Evolutionary conservation across 2,797 vertebrate genomes (phyloP).

Genomic region (Propithecus deckenii): DNA sequence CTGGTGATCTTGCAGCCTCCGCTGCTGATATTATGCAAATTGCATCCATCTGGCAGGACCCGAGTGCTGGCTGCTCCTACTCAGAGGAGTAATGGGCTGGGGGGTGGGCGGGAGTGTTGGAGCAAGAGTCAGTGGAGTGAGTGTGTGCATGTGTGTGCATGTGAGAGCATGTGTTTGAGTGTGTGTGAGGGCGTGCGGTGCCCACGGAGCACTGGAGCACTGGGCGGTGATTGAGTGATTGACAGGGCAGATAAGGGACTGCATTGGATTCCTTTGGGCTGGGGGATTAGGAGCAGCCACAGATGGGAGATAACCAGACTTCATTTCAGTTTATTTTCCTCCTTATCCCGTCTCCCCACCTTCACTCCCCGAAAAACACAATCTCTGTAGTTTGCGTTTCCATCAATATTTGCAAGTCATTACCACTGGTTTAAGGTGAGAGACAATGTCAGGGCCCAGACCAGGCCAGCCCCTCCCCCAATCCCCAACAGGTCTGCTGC

Average conservation of each 20-base stretch:
- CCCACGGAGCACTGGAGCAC: conserved; percentile 65
- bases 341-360: conserved; percentile 75
- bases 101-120: conserved; percentile 71
- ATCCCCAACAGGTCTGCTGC: background rate
- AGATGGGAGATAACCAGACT: conserved; percentile 89
- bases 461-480: background rate
- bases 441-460: conserved; percentile 85
- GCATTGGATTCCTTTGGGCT: conserved; percentile 86
- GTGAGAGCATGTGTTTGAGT: conserved; percentile 55
- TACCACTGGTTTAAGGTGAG: conserved; percentile 90
- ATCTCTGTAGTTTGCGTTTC: conserved; percentile 76
- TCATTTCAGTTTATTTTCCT: conserved; percentile 85
- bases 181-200: conserved; percentile 54
- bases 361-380: conserved; percentile 73
- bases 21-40: conserved; percentile 91
- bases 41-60: conserved; percentile 88
- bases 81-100: conserved; percentile 85
- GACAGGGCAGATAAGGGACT: conserved; percentile 84
- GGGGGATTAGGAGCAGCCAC: conserved; percentile 86
- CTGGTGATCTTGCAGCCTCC: conserved; percentile 87
- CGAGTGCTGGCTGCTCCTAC: conserved; percentile 72
- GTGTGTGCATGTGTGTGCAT: conserved; percentile 66
- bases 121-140: conserved; percentile 66
- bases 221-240: conserved; percentile 77
- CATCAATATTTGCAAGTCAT: conserved; percentile 90